phyloP scores from a whole-genome alignment of 2,888 invertebrate genomes.

The Thalpophila matura region DNA sequence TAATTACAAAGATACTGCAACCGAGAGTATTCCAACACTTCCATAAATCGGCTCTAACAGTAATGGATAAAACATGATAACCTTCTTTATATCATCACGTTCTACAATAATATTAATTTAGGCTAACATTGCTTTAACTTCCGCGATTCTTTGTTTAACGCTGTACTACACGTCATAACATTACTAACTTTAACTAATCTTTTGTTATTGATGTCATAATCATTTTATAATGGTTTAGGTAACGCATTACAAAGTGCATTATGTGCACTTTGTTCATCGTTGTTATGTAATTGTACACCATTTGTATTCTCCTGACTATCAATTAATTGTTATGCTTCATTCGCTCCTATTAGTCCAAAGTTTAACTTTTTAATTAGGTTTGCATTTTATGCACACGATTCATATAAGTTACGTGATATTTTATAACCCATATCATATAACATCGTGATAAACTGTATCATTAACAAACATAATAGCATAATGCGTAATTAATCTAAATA shows the following conservation, averaged over 20 bases:
- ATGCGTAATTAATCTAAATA: background rate
- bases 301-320: constrained; percentile 31
- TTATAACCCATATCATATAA: constrained; percentile 6
- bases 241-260: constrained; percentile 25
- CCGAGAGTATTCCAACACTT: constrained; percentile 14
- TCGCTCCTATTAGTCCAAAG: constrained; percentile 32
- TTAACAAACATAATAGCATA: background rate
- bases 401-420: background rate
- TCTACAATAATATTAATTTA: constrained; percentile 42
- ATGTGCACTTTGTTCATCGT: constrained; percentile 31
- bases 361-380: constrained; percentile 12
- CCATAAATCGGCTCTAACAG: constrained; percentile 13
- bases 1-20: constrained; percentile 39
- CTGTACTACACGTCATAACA: constrained; percentile 28
- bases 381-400: constrained; percentile 4
- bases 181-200: constrained; percentile 9
- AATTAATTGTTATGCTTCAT: constrained; percentile 41
- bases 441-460: background rate
- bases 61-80: constrained; percentile 26
- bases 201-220: constrained; percentile 31
- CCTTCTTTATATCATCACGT: constrained; percentile 52
- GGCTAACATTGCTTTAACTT: constrained; percentile 51
- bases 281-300: constrained; percentile 45
- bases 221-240: constrained; percentile 23
- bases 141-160: constrained; percentile 56